Base-by-base conservation (phyloP, 2,113 vertebrate genomes). In the Sturnira hondurensis region DNA sequence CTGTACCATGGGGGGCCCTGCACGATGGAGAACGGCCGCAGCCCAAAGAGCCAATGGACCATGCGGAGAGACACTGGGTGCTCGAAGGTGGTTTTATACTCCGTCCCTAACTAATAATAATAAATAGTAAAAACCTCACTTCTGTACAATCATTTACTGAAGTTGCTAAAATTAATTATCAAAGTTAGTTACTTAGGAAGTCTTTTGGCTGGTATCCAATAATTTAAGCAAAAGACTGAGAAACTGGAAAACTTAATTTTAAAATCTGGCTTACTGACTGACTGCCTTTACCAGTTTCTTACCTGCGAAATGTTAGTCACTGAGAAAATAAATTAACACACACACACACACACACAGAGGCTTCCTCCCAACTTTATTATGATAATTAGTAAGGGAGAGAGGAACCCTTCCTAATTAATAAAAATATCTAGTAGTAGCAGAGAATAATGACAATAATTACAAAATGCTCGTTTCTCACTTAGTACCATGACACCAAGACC, bases 131-230 rank as follows among this genome's bases (percentile, higher is more conserved):
- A 52, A 67, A 50, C 74, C 86, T 82, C 38, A 89, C 58, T 77
- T 94, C 85, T 68, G 10, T 63, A 45, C 36, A 73, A 61, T 56
- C 61, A 84, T 43, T 80, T 68, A 87, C 52, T 96, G 77, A 95
- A 90, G 83, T 19, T 76, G 77, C 73, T 94, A 58, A 97, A 95
- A 92, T 89, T 87, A 94, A 93, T 95, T 71, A 89, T 77, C 78
- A 89, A 88, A 93, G 74, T 68, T 94, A 96, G 97, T 93, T 90
- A 96, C 90, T 77, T 95, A 61, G 93, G 81, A 90, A 93, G 77
- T 84, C 81, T 91, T 93, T 86, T 90, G 94, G 94, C 89, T 95
- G 63, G 58, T 93, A 90, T 87, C 84, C 87, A 93, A 58, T 84
- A 89, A 93, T 83, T 91, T 76, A 93, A 97, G 92, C 81, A 95